Base-by-base conservation (phyloP, 2,113 vertebrate genomes). In the Ctenomys sociabilis region DNA sequence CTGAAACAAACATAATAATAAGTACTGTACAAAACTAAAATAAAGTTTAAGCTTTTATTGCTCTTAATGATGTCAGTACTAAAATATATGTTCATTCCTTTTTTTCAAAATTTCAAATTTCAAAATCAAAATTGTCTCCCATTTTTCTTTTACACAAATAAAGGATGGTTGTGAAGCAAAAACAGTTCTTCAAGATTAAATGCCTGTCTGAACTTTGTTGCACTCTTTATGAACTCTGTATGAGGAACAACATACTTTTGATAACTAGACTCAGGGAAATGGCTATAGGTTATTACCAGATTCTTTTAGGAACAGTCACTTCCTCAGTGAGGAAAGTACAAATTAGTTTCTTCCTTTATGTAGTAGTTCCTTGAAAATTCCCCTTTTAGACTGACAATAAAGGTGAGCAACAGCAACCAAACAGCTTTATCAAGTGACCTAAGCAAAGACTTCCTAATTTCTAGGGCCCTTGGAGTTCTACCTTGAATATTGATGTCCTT, bases 341-440 rank as follows among this genome's bases (percentile, higher is more conserved):
- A 7, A 22, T 85, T n/a, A 35, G 0, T 63, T 82, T 19, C 35
- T 95, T 96, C 93, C 77, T 92, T n/a, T 93, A n/a, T 59, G n/a
- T 26, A 52, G 40, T 66, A 90, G 37, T 95, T 93, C 88, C 82
- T 97, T 95, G 28, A 83, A 43, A 97, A 96, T 97, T 96, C 83
- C 94, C 95, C 72, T 66, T 87, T 45, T 26, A 73, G 37, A 24
- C 37, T 73, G 45, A 92, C 13, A 4, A 2, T 37, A 45, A 37
- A 95, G 37, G 40, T 91, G 14, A 93, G 37, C 8, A 85, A 64
- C 57, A 95, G 37, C 5, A 49, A 82, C 26, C 68, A 37, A 66
- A 95, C 78, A 32, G 5, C 28, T 94, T 91, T 82, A 78, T 92
- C 14, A 32, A 91, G 24, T 91, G 95, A 87, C 7, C 7, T 59